Conservation (phyloP, 2,113 vertebrate species). For the Hypocryptadius cinnamomeus region DNA sequence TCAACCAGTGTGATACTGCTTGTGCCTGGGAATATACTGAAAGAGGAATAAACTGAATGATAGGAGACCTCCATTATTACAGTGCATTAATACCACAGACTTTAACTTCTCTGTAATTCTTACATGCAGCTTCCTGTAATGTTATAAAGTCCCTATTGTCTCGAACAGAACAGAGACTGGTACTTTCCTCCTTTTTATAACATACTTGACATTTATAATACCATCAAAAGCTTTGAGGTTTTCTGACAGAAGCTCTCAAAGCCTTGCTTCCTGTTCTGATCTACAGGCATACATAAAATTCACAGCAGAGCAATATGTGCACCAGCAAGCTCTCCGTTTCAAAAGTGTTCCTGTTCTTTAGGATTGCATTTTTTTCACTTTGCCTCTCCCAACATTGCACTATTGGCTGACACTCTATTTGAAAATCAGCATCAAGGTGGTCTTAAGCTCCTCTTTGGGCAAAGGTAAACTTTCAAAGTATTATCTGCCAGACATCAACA, state of each 20-base stretch:
- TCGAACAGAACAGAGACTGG: conserved; percentile 50
- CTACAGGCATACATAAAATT: neutral
- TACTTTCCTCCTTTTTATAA: conserved; percentile 54
- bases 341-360: neutral
- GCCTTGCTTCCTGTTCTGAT: conserved; percentile 50
- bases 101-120: conserved; percentile 55
- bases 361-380: neutral
- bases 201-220: conserved; percentile 68
- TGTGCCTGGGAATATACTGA: neutral
- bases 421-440: neutral
- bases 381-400: neutral
- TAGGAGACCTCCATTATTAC: conserved; percentile 18
- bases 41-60: neutral
- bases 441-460: neutral
- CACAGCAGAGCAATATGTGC: neutral
- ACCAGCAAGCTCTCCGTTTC: neutral
- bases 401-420: neutral
- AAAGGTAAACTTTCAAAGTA: neutral
- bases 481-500: neutral
- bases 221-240: conserved; percentile 71
- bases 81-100: conserved; percentile 35
- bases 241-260: conserved; percentile 66
- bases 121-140: conserved; percentile 64
- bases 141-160: conserved; percentile 51
- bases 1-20: neutral